Conservation (phyloP, 2,888 invertebrate species). For the Phrixothrix hirtus region DNA sequence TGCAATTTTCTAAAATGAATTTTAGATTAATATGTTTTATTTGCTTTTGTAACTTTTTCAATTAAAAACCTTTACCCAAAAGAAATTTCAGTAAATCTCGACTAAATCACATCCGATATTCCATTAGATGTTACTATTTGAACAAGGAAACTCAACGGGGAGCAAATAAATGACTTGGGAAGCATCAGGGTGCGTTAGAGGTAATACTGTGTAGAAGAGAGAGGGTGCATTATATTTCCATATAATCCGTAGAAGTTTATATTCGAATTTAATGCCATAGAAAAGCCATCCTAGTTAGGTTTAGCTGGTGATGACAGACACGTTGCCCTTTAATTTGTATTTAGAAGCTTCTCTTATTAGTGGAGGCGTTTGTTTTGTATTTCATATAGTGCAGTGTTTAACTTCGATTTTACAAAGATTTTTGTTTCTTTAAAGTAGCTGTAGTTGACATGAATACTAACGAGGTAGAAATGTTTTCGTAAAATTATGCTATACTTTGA, state of each 20-base stretch:
- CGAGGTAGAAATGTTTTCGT: too few relatives aligned
- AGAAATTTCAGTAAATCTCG: conserved; percentile 35
- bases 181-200: conserved; percentile 13
- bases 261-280: not conserved
- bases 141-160: conserved; percentile 45
- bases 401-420: not conserved
- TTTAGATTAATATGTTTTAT: too few relatives aligned
- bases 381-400: not conserved
- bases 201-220: conserved; percentile 26
- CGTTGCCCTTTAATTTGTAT: not conserved
- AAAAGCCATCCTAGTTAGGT: not conserved
- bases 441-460: too few relatives aligned
- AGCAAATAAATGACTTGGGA: conserved; percentile 44
- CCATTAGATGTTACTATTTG: conserved; percentile 51
- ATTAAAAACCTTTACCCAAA: not conserved
- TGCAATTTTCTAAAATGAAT: too few relatives aligned
- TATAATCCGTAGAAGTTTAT: not conserved
- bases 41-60: not conserved
- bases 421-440: too few relatives aligned
- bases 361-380: not conserved
- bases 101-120: conserved; percentile 49
- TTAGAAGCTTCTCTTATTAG: not conserved
- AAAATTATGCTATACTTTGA: too few relatives aligned
- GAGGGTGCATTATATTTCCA: conserved; percentile 4
- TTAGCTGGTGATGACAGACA: not conserved